A percentile compares a stretch with the other conserved stretches of the same genome.
These are phyloP conservation scores for Sus cebifrons DNA, from an alignment of 2,797 vertebrate genomes.

Conservation along the genomic window DNA sequence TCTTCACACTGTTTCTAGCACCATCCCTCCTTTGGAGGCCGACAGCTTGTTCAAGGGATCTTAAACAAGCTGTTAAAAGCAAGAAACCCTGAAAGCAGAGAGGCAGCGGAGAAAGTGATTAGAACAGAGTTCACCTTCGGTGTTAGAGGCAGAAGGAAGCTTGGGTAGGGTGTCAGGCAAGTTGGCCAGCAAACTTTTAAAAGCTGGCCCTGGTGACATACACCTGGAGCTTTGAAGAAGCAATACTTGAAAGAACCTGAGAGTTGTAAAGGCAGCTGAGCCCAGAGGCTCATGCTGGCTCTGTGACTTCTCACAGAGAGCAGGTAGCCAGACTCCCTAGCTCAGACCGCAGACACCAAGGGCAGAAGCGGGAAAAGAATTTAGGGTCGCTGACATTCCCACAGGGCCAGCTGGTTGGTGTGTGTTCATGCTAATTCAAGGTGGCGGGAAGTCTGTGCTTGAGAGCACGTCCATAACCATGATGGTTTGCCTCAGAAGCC, in stretches of 20 bases:
- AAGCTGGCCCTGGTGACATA: not conserved
- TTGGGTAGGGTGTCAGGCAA: not conserved
- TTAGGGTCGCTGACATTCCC: not conserved
- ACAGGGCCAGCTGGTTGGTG: slow-evolving; percentile 34
- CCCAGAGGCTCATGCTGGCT: not conserved
- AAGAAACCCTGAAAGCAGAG: slow-evolving; percentile 49
- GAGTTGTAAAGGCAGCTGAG: not conserved
- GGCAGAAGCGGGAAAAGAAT: slow-evolving; percentile 47
- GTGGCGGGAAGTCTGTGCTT: slow-evolving; percentile 50
- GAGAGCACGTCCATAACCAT: slow-evolving; percentile 33
- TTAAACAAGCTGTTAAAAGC: slow-evolving; percentile 81
- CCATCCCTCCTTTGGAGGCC: slow-evolving; percentile 53
- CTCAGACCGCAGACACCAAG: slow-evolving; percentile 8
- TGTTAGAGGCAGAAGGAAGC: slow-evolving; percentile 42
- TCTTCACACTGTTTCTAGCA: slow-evolving; percentile 27
- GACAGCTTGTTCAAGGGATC: slow-evolving; percentile 65
- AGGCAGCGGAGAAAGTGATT: slow-evolving; percentile 56
- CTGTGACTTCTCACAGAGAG: slow-evolving; percentile 30
- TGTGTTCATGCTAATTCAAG: slow-evolving; percentile 60
- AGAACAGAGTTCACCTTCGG: slow-evolving; percentile 62
- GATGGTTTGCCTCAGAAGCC: slow-evolving; percentile 61
- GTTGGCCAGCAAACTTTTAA: slow-evolving; percentile 75
- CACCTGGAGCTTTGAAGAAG: not conserved
- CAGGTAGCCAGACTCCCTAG: slow-evolving; percentile 20
- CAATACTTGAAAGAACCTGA: not conserved